Conservation (phyloP, 2,113 vertebrate species). For the Aptenodytes forsteri region DNA sequence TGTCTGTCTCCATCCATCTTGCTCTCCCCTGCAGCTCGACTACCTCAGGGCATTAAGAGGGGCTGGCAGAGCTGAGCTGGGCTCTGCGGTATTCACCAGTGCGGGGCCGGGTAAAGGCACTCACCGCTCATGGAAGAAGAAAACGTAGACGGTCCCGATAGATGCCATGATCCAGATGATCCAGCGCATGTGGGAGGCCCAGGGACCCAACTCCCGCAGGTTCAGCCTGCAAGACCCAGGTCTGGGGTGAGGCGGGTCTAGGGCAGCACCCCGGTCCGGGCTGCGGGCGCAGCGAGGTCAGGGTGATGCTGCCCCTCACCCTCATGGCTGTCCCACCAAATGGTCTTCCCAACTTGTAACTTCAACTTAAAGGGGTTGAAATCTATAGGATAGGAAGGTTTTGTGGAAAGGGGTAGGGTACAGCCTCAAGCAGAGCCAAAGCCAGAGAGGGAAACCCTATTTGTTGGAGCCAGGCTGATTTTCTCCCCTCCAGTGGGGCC, state of each 20-base stretch:
- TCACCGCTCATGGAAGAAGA: conserved; percentile 96
- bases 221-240: conserved; percentile 79
- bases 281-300: fast-evolving
- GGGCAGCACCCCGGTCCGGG: not conserved
- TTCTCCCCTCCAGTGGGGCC: not conserved
- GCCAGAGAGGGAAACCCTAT: not conserved
- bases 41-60: not conserved
- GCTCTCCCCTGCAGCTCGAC: not conserved
- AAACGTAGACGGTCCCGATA: conserved; percentile 87
- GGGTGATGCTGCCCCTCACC: not conserved
- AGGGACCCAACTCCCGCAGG: conserved; percentile 90
- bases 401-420: not conserved
- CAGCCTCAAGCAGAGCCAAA: not conserved
- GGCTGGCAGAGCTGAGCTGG: not conserved
- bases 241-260: not conserved
- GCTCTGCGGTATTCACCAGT: not conserved
- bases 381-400: not conserved
- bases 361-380: not conserved
- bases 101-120: fast-evolving
- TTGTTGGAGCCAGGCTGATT: not conserved
- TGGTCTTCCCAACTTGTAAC: not conserved
- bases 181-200: conserved; percentile 94
- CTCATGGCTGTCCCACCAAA: not conserved
- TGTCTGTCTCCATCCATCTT: not conserved
- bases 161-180: conserved; percentile 97